Evolutionary conservation across 2,888 invertebrate genomes (phyloP), one percentile per base, ranked within the genome.

Genomic region (Conchocele bisecta): DNA sequence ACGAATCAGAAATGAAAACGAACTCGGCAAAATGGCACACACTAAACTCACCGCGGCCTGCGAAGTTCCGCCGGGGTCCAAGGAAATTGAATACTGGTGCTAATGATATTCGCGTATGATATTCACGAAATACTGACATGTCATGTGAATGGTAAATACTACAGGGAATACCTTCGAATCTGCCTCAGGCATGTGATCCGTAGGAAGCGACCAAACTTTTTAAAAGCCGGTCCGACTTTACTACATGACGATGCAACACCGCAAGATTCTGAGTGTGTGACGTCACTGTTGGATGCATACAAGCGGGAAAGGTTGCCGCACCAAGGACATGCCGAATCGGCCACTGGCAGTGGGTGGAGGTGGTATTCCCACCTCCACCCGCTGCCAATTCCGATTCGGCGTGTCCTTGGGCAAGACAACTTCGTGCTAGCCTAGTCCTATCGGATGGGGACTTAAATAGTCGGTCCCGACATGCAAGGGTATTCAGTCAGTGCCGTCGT

Each of bases 61-160:
- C 44, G 28, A 44, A 44, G 20, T 20, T 44, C n/a, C 44, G 44
- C 24, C 44, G 11, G 13, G 5, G 13, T 5, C 44, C 5, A 44
- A 28, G 44, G 15, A 41, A 41, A 42, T 5, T 41, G 15, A 13
- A 44, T n/a, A n/a, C n/a, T n/a, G 44, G 28, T 44, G 22, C 44
- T 44, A 11, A 44, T 44, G 7, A 44, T 44, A 44, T 44, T 44
- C n/a, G n/a, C n/a, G n/a, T n/a, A n/a, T n/a, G n/a, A n/a, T n/a
- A n/a, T n/a, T n/a, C 4, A 4, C 3, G 20, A 3, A 13, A 28
- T 20, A 6, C 20, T 44, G 7, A 44, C 44, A 41, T 26, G 44
- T n/a, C 44, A 44, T 20, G 44, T 44, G 6, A 44, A 44, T 44
- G 44, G 15, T 20, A 20, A 13, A 7, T 44, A 20, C 44, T 17